These are phyloP conservation scores for Corapipo altera DNA, from an alignment of 2,113 vertebrate genomes.

Conservation along the genomic window DNA sequence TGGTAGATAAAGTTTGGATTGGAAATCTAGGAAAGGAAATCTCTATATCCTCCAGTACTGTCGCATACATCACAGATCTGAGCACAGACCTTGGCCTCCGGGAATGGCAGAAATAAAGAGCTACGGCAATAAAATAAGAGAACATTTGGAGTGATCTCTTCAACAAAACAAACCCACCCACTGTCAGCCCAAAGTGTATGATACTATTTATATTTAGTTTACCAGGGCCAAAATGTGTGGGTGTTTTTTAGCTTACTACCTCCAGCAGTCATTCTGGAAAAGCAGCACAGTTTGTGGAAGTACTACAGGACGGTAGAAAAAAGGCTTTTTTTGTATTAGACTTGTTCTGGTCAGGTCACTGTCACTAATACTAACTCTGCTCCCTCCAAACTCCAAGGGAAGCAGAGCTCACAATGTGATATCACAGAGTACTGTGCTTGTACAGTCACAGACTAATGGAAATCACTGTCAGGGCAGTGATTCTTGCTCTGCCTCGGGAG, in stretches of 20 bases:
- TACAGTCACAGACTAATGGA: background rate
- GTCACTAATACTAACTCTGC: background rate
- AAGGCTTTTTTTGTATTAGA: background rate
- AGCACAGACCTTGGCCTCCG: background rate
- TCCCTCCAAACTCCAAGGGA: background rate
- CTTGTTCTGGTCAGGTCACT: background rate
- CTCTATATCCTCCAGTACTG: background rate
- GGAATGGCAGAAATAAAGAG: background rate
- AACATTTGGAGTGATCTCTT: background rate
- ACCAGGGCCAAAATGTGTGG: background rate
- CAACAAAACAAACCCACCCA: background rate
- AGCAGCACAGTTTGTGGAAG: background rate
- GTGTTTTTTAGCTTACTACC: background rate
- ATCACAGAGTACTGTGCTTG: no score
- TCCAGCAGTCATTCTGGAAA: background rate
- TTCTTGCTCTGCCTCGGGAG: background rate
- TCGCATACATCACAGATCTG: background rate
- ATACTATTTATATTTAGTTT: background rate
- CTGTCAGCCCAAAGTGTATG: background rate
- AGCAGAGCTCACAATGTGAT: background rate
- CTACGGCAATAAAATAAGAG: background rate
- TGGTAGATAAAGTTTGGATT: background rate
- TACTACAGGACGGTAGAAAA: background rate
- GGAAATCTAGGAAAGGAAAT: background rate
- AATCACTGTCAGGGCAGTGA: background rate